A percentile compares a stretch with the other conserved stretches of the same genome.
Conservation (phyloP, 2,113 vertebrate genomes). For the Haplotaxodon microlepis region DNA sequence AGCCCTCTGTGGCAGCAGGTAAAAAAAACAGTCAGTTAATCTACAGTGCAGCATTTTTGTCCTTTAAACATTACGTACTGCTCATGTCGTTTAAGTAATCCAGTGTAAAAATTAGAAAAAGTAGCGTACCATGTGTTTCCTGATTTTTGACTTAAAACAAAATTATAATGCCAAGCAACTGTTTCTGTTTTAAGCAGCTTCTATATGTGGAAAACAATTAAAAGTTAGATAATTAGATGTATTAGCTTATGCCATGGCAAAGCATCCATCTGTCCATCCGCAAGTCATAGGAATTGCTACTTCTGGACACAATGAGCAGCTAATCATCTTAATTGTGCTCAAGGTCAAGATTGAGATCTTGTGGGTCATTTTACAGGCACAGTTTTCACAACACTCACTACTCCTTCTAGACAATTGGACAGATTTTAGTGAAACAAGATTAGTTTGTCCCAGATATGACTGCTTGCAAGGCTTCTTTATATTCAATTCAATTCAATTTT, state of each 20-base stretch:
- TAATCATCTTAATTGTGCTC: neutral
- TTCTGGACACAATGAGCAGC: neutral
- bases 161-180: neutral
- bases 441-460: neutral
- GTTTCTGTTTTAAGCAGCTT: neutral
- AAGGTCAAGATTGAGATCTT: neutral
- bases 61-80: neutral
- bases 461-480: neutral
- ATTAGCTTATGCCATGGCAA: neutral
- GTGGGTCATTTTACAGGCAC: neutral
- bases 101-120: neutral
- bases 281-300: neutral
- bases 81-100: neutral
- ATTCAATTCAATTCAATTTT: neutral
- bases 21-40: neutral
- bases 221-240: neutral
- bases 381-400: neutral
- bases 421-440: neutral
- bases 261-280: neutral
- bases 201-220: neutral
- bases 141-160: neutral
- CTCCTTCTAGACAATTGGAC: neutral
- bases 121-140: neutral
- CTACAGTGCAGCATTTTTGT: neutral
- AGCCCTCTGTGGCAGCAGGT: constrained; percentile 92